Evolutionary conservation across 2,888 invertebrate genomes (phyloP), one percentile per base, ranked within the genome.

Genomic region (Seira ritae): DNA sequence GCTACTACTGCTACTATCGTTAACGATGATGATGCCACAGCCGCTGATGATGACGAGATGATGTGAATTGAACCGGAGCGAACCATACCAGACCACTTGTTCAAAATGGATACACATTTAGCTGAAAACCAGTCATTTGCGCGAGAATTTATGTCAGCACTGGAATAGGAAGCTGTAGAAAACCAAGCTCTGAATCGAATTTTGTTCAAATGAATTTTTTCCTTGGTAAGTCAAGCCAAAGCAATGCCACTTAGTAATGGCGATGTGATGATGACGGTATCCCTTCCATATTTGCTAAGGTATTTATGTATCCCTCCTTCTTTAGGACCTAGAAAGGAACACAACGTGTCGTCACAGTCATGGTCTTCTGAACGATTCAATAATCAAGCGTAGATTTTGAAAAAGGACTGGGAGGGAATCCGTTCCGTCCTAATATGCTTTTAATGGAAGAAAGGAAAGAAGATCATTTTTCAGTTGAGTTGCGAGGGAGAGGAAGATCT

Each of bases 401-500:
- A 8, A 2, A 62, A 62, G 62, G 62, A 62, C 20, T 4, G 22
- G 15, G 2, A 20, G 22, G 15, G 2, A n/a, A n/a, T n/a, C 50
- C 50, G 10, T 62, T 62, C 20, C 62, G 12, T 10, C 62, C 4
- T 62, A 62, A 62, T 62, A 62, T 19, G 3, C 20, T 20, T 62
- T 20, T 62, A 62, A 62, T 62, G 62, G 20, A 20, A 62, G 4
- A 10, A 19, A 62, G 62, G 55, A 12, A 62, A 62, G 20, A 62
- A 12, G 20, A 62, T 62, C 62, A 62, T 62, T 62, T 62, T 62
- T 62, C 62, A 62, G 20, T 4, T 20, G 62, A 62, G 62, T 62
- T 19, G 22, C 2, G 62, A 10, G 20, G 20, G 62, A 10, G 20
- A 50, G 50, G 50, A 50, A n/a, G 12, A 31, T 31, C 55, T 15